Conservation (phyloP, 2,113 vertebrate genomes). For the Tricholaema leucomelas region DNA sequence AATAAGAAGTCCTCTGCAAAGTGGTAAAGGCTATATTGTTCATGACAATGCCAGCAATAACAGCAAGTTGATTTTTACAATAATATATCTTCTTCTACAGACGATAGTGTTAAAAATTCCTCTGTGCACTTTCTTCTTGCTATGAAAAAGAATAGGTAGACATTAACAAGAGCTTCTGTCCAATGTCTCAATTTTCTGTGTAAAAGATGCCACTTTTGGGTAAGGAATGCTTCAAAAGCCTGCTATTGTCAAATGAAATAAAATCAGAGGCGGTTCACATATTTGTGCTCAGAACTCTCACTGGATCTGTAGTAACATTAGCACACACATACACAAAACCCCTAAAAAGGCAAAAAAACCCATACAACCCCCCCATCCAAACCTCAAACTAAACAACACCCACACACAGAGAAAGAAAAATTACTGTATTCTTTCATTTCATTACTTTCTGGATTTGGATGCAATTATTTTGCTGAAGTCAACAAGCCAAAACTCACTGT, state of each 20-base stretch:
- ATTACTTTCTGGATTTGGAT: not conserved
- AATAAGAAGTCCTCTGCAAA: not conserved
- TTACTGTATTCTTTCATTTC: not conserved
- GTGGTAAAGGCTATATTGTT: constrained; percentile 23
- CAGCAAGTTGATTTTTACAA: constrained; percentile 7
- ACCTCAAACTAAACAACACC: not conserved
- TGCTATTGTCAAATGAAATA: constrained; percentile 6
- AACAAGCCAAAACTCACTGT: not conserved
- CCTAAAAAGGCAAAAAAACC: not conserved
- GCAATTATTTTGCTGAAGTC: not conserved
- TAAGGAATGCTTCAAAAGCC: constrained; percentile 12
- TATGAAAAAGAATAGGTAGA: constrained; percentile 35
- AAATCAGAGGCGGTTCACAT: not conserved
- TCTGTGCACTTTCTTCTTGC: not conserved
- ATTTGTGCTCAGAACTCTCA: not conserved
- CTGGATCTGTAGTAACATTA: not conserved
- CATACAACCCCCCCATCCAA: no score
- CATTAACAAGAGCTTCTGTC: not conserved
- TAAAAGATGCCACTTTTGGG: not conserved
- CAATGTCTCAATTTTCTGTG: not conserved
- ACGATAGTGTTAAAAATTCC: not conserved
- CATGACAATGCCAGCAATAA: constrained; percentile 18
- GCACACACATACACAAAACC: not conserved
- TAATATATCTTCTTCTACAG: not conserved
- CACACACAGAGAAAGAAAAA: not conserved